phyloP scores from a whole-genome alignment of 2,113 vertebrate genomes.

The Saguinus midas region DNA sequence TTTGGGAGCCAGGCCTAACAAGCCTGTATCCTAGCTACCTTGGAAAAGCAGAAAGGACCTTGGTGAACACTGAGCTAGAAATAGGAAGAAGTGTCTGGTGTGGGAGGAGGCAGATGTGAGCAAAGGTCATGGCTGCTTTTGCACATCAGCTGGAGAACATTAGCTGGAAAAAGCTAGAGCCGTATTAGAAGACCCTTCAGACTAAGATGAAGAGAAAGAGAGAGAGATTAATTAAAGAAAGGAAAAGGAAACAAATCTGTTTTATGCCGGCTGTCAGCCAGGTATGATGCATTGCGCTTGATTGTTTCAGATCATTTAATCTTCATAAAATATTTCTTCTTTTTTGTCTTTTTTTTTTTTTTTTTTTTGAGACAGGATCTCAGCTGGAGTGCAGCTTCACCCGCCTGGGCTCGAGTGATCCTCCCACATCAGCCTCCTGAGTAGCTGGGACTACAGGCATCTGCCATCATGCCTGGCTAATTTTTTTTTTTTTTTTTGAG shows the following conservation, averaged over 20 bases:
- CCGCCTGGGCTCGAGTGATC: neutral
- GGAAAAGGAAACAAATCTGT: neutral
- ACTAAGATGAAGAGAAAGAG: neutral
- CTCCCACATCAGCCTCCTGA: too few relatives aligned
- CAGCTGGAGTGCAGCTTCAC: neutral
- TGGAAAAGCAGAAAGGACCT: neutral
- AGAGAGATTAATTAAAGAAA: neutral
- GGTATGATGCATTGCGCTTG: neutral
- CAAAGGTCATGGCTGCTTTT: constrained; percentile 14
- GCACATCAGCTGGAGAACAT: neutral
- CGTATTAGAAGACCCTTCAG: neutral
- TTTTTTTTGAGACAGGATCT: too few relatives aligned
- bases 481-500: neutral
- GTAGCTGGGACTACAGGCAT: neutral
- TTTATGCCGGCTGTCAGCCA: neutral
- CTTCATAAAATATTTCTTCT: neutral
- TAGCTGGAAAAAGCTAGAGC: neutral
- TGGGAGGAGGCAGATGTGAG: neutral
- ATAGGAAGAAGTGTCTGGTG: neutral
- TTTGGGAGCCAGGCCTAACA: neutral
- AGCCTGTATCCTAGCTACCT: constrained; percentile 39
- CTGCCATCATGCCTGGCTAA: neutral
- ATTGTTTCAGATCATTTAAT: neutral
- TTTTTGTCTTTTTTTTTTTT: neutral
- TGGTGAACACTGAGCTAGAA: constrained; percentile 46